Percentiles rank a stretch among this genome's conserved stretches.
Conservation (phyloP, 2,113 vertebrate species). For the Mus pahari region DNA sequence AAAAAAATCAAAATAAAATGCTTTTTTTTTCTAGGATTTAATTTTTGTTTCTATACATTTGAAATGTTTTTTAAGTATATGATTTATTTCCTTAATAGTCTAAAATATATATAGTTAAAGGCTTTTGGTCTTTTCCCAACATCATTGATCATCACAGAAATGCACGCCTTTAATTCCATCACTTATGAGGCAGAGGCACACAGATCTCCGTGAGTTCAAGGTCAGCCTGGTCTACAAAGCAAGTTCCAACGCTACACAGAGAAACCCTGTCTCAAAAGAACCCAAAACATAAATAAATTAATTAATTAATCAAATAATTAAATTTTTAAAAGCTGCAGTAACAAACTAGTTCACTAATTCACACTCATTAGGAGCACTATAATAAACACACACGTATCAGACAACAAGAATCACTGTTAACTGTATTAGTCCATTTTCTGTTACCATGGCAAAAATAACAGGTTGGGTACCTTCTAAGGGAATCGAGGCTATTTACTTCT, state of each 20-base stretch:
- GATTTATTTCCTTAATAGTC: neutral
- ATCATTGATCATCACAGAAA: constrained; percentile 1
- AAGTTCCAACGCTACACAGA: neutral
- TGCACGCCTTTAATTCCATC: neutral
- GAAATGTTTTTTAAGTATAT: neutral
- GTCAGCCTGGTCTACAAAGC: neutral
- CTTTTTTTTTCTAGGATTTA: neutral
- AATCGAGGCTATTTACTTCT: neutral
- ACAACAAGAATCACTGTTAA: neutral
- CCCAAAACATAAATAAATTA: neutral
- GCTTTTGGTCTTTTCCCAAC: constrained; percentile 28
- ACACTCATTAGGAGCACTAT: neutral
- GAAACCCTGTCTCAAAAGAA: neutral
- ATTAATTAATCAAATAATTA: too few species aligned
- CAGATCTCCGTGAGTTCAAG: neutral
- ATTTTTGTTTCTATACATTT: constrained; percentile 25
- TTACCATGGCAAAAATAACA: neutral
- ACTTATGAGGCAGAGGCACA: neutral
- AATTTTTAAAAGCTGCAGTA: neutral
- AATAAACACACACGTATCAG: neutral
- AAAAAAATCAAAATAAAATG: neutral
- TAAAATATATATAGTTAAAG: constrained; percentile 23
- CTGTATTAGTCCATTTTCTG: neutral
- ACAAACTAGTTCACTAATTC: neutral
- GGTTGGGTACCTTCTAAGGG: neutral